Evolutionary conservation across 2,888 invertebrate genomes (phyloP), one percentile per base, ranked within the genome.

Genomic region (Drosophila multiciliata): DNA sequence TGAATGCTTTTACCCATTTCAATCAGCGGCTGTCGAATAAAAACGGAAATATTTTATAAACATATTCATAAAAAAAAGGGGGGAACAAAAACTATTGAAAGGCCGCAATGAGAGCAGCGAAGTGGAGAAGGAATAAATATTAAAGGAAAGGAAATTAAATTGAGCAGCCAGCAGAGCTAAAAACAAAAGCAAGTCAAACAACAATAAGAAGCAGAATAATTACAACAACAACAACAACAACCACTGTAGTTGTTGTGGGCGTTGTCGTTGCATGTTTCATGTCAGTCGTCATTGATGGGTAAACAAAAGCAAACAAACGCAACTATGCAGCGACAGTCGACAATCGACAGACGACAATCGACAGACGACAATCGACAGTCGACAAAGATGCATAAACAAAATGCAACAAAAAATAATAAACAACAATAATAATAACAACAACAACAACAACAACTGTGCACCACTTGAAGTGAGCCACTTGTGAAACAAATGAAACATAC

Each of bases 361-460:
- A 52, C 61, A 64, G 20, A 15, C 71, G 69, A 49, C 61, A 64
- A 17, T 23, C 29, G 70, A 66, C 68, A 79, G 71, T 63, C 82
- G 82, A 82, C 87, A 83, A 85, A 89, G 90, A 89, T 85, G 90
- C 87, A 79, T 82, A 85, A 80, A 88, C 82, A 86, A 73, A 87
- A 66, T 73, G 74, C 69, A 82, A 64, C 84, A 81, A 81, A 86
- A 81, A 73, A 17, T 15, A 36, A 53, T 3, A 71, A 70, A 66
- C 38, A 71, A 66, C 57, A 66, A 49, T 32, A 63, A 33, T 63
- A 60, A 48, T 52, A 76, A 45, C 49, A 67, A 52, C 50, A 66
- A 33, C 49, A 55, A 50, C 32, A 42, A 29, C 55, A 6, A 35
- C 62, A 40, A 57, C 38, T 32, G 57, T 15, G 74, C 62, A 57